Evolutionary conservation across 2,888 invertebrate genomes (phyloP), one percentile per base, ranked within the genome.

Genomic region (Paralinhomoeus sp.): DNA sequence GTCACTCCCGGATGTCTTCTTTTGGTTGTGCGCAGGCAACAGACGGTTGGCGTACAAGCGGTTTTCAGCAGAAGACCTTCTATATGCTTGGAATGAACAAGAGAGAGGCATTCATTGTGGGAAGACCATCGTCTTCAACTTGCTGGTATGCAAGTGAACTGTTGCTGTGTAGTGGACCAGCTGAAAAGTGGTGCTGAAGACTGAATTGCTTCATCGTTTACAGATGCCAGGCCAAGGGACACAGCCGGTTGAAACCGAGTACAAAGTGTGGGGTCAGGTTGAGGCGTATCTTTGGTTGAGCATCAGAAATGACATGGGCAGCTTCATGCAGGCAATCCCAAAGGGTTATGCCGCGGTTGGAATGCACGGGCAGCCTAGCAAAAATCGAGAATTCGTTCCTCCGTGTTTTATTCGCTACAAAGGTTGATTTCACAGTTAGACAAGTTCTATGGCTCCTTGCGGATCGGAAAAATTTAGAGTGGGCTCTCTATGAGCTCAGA

Each of bases 21-120:
- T 85, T 22, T 85, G 84, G 84, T 71, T 83, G 61, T 74, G 84
- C 45, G 77, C 78, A 57, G 79, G 78, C 43, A 79, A 78, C 0
- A 80, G 80, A 60, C 72, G 84, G 24, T 71, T 81, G 43, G 84
- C 84, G 0, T 85, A 84, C 62, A 77, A 80, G 53, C 69, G 84
- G 43, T 73, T 84, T 43, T 69, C 73, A 1, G 77, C 81, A 0
- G 71, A 80, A 44, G 77, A 81, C 56, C 68, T 84, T 2, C 73
- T 83, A 44, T 82, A 75, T 64, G 83, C 84, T 0, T 73, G 76
- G 13, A 73, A 75, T 1, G 74, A 75, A 35, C 76, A 79, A 53
- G 83, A 84, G 59, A 67, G 73, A 41, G 85, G 85, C 2, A 73
- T 73, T 58, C 71, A 74, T 53, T 82, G 82, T 57, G 80, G 77